Evolutionary conservation across 2,113 vertebrate genomes (phyloP), one percentile per base, ranked within the genome.

Genomic region (Oxyruncus cristatus): DNA sequence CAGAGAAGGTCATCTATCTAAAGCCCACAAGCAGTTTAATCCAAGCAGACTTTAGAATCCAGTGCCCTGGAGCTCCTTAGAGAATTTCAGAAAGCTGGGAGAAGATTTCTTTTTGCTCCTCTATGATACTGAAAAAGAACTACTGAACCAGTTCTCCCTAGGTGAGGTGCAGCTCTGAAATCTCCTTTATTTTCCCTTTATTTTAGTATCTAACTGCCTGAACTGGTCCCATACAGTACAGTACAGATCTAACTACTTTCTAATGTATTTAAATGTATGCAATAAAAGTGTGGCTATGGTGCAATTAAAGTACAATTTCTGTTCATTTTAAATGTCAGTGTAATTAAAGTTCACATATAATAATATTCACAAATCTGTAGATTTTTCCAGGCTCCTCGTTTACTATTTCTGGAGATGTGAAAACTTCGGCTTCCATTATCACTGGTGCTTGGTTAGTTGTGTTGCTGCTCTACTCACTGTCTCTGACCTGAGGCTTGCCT

Each of bases 251-350:
- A 91, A 96, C 93, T 95, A 92, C 88, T 97, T 96, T 93, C 91
- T 96, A 97, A 98, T 97, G 49, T 97, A 98, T 98, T 98, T 93
- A 98, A 98, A 98, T 98, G 46, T 82, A 97, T 96, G 95, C 94
- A 97, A 95, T 91, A 91, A 68, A 97, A 98, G 76, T 95, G 83
- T 94, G 97, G 96, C 97, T 97, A 97, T 71, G 72, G 88, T 97
- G 95, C 92, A 98, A 98, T 98, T 97, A 97, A 97, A 97, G 88
- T 96, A 71, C 92, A 93, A 98, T 98, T 98, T 98, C 95, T 97
- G 90, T 96, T 97, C 93, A 96, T 97, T 98, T 97, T 95, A 98
- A 98, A 98, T 98, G 97, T 94, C 97, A 98, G 56, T 68, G 91
- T 97, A 98, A 98, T 98, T 98, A 98, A 98, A 97, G 97, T 97